A percentile compares a stretch with the other conserved stretches of the same genome.
These are phyloP conservation scores for Ctenomys sociabilis DNA, from an alignment of 2,113 vertebrate genomes.

Conservation along the genomic window DNA sequence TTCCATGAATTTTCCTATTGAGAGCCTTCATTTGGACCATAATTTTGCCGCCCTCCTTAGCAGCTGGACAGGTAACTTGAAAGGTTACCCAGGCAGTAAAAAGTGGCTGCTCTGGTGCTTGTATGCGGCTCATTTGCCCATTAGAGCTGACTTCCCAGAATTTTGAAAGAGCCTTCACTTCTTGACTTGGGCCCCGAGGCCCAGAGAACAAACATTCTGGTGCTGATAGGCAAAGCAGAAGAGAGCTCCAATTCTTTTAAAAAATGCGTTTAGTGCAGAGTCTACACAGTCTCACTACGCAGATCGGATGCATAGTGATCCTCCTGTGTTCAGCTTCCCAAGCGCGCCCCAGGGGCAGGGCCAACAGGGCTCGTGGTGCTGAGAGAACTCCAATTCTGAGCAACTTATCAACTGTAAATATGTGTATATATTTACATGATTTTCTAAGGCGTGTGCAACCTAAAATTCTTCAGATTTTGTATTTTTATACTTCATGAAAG, in stretches of 20 bases:
- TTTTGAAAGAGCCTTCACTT: slow-evolving; percentile 14
- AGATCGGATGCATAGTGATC: too few relatives aligned
- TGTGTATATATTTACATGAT: not conserved
- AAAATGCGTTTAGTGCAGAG: too few relatives aligned
- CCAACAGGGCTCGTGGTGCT: too few relatives aligned
- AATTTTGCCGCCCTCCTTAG: not conserved
- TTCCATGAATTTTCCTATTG: not conserved
- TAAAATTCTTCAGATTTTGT: not conserved
- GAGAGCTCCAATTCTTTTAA: not conserved
- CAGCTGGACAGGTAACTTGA: not conserved
- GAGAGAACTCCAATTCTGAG: not conserved
- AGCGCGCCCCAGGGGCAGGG: too few relatives aligned
- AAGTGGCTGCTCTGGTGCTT: not conserved
- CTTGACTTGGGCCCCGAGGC: not conserved
- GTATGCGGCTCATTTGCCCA: not conserved
- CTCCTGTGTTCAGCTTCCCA: too few relatives aligned
- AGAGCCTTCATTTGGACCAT: not conserved
- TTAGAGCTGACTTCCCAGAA: slow-evolving; percentile 34
- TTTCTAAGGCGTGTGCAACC: not conserved
- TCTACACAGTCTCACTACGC: too few relatives aligned
- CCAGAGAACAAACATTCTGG: not conserved
- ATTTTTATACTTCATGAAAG: not conserved
- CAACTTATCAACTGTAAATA: not conserved
- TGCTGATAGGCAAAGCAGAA: not conserved
- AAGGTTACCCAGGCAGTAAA: not conserved